Evolutionary conservation across 2,113 vertebrate species (phyloP).

Genomic region (Cercopithecus mona): DNA sequence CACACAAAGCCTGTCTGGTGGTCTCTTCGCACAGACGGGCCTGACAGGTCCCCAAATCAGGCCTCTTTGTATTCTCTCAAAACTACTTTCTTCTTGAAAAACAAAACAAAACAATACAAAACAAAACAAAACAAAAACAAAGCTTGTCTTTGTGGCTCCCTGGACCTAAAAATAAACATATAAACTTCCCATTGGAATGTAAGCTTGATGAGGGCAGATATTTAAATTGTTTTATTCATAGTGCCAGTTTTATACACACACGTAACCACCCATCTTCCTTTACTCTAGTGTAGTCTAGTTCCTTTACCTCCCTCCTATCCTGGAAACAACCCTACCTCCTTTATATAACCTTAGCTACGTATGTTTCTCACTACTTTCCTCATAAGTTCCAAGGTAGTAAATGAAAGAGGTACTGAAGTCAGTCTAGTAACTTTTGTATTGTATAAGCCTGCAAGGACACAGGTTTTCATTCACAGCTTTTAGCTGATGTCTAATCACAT

Average conservation of each 20-base stretch:
- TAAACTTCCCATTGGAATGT: background rate
- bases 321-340: background rate
- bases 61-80: background rate
- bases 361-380: background rate
- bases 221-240: background rate
- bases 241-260: background rate
- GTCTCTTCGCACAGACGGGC: too few relatives aligned
- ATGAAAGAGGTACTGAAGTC: background rate
- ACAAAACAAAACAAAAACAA: background rate
- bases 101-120: background rate
- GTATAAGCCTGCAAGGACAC: background rate
- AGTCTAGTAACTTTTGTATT: background rate
- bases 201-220: background rate
- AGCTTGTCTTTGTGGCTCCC: background rate
- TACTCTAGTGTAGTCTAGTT: background rate
- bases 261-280: background rate
- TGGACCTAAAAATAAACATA: background rate
- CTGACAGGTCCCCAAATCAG: background rate
- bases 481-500: background rate
- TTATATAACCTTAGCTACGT: background rate
- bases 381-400: background rate
- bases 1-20: too few relatives aligned
- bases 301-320: background rate
- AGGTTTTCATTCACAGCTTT: background rate
- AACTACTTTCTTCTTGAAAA: background rate